These are phyloP conservation scores for Gandaritis pyraliata DNA, from an alignment of 2,888 invertebrate species.

Conservation along the genomic window DNA sequence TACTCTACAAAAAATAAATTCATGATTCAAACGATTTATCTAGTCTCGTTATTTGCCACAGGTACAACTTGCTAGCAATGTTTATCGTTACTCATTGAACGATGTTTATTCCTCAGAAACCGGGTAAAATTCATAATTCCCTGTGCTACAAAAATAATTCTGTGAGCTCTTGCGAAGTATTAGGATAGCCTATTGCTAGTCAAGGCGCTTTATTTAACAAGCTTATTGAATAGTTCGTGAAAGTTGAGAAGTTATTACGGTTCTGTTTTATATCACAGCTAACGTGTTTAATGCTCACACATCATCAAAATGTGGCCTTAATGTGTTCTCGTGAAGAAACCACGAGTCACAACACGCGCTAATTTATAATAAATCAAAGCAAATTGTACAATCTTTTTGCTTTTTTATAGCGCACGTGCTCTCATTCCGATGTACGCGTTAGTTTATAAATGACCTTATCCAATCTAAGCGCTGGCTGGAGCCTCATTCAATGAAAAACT, in stretches of 20 bases:
- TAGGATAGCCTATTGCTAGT: conserved; percentile 3
- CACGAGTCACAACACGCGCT: conserved; percentile 28
- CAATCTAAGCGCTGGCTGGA: conserved; percentile 32
- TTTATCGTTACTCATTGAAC: not conserved
- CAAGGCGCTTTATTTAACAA: conserved; percentile 1
- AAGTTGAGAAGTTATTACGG: conserved; percentile 24
- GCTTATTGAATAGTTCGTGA: conserved; percentile 14
- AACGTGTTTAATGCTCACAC: conserved; percentile 30
- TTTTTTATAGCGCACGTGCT: conserved; percentile 43
- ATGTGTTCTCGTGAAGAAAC: conserved; percentile 28
- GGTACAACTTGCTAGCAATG: not conserved
- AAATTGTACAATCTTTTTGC: conserved; percentile 38
- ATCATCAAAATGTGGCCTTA: conserved; percentile 31
- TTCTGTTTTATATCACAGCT: conserved; percentile 27
- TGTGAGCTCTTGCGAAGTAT: not conserved
- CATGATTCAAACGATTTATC: not conserved
- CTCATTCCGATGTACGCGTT: conserved; percentile 30
- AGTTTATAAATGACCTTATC: conserved; percentile 39
- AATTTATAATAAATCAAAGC: conserved; percentile 36
- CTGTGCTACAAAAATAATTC: conserved; percentile 1
- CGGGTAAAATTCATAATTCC: not conserved
- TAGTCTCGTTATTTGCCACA: not conserved
- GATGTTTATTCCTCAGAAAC: not conserved
- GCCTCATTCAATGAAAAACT: conserved; percentile 9
- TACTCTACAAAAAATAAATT: conserved; percentile 12